Conservation (phyloP, 2,888 invertebrate species). For the Agapostemon virescens region DNA sequence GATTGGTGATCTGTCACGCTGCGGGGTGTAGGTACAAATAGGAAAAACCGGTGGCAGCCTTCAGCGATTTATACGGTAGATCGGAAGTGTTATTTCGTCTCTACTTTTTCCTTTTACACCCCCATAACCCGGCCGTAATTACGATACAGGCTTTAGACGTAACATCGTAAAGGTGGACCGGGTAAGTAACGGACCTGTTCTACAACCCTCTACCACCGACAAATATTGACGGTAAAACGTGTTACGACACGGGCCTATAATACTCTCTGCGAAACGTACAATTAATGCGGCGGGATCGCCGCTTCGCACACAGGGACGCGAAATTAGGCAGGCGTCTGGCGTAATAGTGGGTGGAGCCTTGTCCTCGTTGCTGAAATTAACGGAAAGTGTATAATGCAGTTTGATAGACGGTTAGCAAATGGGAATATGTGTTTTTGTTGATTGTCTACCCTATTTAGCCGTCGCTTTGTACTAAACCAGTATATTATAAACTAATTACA, state of each 20-base stretch:
- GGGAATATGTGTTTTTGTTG: not conserved
- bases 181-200: conserved; percentile 51
- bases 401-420: not conserved
- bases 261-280: conserved; percentile 46
- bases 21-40: conserved; percentile 21
- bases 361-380: not conserved
- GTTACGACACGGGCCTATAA: conserved; percentile 51
- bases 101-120: conserved; percentile 53
- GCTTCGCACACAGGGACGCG: conserved; percentile 2
- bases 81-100: conserved; percentile 46
- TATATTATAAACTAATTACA: not conserved
- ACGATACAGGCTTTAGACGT: conserved; percentile 61
- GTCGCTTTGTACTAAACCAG: not conserved
- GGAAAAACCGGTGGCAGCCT: conserved; percentile 33
- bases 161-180: conserved; percentile 53
- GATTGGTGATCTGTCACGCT: not conserved
- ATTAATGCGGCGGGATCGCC: conserved; percentile 48
- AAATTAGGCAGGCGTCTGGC: conserved; percentile 2
- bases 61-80: conserved; percentile 59
- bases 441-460: not conserved
- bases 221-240: conserved; percentile 65
- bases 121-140: conserved; percentile 67
- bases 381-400: not conserved
- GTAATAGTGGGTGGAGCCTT: not conserved
- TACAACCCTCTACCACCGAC: conserved; percentile 48